A percentile compares a stretch with the other conserved stretches of the same genome.
Conservation (phyloP, 1,140 invertebrate genomes). For the Drosophila setifemur region DNA sequence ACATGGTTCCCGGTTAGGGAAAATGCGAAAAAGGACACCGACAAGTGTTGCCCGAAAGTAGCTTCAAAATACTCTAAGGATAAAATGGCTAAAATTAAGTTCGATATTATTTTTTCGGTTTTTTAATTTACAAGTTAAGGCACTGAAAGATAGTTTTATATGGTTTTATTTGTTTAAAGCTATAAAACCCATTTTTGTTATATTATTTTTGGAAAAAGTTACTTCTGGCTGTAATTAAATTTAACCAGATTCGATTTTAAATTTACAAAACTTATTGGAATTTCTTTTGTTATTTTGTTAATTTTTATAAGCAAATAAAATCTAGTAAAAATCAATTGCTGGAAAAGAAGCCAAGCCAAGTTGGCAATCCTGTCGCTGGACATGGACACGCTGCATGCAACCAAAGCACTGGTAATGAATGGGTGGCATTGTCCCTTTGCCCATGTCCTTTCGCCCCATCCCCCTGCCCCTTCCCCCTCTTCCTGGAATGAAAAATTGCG, state of each 20-base stretch:
- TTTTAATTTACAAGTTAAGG: too few relatives aligned
- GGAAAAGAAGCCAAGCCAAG: not conserved
- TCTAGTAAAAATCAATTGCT: not conserved
- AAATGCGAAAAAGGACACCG: not conserved
- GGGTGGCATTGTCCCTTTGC: constrained; percentile 39
- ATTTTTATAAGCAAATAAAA: too few relatives aligned
- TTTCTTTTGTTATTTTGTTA: too few relatives aligned
- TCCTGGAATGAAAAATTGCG: constrained; percentile 72
- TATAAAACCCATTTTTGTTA: too few relatives aligned
- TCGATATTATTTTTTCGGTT: too few relatives aligned
- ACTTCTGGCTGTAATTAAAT: too few relatives aligned
- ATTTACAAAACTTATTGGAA: too few relatives aligned
- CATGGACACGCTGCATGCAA: constrained; percentile 37
- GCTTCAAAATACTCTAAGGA: too few relatives aligned
- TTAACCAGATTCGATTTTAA: too few relatives aligned
- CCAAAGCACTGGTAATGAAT: constrained; percentile 73
- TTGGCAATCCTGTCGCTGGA: constrained; percentile 11
- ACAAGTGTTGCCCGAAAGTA: not conserved
- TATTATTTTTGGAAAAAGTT: too few relatives aligned
- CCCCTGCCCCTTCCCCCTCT: constrained; percentile 36
- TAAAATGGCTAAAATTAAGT: not conserved
- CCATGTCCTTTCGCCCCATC: constrained; percentile 14
- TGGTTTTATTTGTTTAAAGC: too few relatives aligned
- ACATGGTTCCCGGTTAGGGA: constrained; percentile 19
- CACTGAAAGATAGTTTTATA: too few relatives aligned